Evolutionary conservation across 2,113 vertebrate species (phyloP).

Genomic region (Manacus vitellinus): DNA sequence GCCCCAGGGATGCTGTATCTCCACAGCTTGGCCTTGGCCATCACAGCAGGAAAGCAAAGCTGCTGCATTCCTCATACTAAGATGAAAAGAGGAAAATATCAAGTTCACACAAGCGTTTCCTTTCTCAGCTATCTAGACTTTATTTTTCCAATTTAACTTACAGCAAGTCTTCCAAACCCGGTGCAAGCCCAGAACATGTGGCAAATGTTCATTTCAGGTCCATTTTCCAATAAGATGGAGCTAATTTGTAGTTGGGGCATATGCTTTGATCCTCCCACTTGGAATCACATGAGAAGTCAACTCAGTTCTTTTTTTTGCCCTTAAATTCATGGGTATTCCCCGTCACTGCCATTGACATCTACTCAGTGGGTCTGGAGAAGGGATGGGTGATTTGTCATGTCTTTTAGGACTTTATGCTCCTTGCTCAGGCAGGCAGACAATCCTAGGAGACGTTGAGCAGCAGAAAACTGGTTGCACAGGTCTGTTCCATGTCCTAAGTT

Average conservation of each 20-base stretch:
- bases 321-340: not conserved
- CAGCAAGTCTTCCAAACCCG: not conserved
- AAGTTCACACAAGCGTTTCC: constrained; percentile 4
- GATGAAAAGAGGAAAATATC: not conserved
- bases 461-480: constrained; percentile 1
- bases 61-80: not conserved
- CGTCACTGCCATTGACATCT: not conserved
- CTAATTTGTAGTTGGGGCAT: not conserved
- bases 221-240: not conserved
- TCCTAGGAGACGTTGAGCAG: not conserved
- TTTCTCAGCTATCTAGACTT: not conserved
- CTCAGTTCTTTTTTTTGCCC: not conserved
- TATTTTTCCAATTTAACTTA: constrained; percentile 4
- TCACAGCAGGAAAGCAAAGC: not conserved
- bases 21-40: not conserved
- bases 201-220: not conserved
- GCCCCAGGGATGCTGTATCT: not conserved
- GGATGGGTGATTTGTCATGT: not conserved
- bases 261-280: not conserved
- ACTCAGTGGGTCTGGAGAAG: not conserved
- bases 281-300: not conserved
- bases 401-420: not conserved
- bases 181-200: not conserved
- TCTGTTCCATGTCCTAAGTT: not conserved
- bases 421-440: fast-evolving